phyloP scores from a whole-genome alignment of 2,113 vertebrate genomes.

The Dicerorhinus sumatrensis region DNA sequence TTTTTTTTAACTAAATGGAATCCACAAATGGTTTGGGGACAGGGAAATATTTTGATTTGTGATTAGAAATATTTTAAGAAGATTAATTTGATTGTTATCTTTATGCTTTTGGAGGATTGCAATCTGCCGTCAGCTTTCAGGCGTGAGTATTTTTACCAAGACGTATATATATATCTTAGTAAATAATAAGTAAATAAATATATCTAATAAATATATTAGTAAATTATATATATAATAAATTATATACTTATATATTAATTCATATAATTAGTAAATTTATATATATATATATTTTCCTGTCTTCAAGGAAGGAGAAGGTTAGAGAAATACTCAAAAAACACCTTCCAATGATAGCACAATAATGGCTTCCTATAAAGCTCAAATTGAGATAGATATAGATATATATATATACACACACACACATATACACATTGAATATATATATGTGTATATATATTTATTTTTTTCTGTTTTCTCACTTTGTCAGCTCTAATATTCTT shows the following conservation, averaged over 20 bases:
- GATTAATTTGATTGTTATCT: not conserved
- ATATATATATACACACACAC: not conserved
- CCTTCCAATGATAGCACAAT: not conserved
- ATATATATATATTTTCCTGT: not conserved
- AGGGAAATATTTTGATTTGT: too few species aligned
- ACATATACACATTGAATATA: not conserved
- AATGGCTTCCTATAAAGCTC: not conserved
- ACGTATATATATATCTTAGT: not conserved
- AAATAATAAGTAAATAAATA: not conserved
- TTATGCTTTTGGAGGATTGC: not conserved
- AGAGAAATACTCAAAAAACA: conserved; percentile 7
- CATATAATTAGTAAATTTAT: not conserved
- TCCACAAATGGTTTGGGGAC: not conserved
- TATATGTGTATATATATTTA: not conserved
- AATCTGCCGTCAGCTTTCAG: not conserved
- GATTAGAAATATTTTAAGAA: not conserved
- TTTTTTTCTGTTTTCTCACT: not conserved
- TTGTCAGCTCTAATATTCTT: not conserved
- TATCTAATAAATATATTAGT: not conserved
- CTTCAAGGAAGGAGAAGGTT: not conserved
- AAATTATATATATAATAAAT: not conserved
- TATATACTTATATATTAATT: not conserved
- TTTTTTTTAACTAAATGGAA: not conserved
- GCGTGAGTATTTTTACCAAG: not conserved
- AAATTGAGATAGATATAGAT: not conserved